A percentile compares a stretch with the other conserved stretches of the same genome.
Evolutionary conservation across 2,113 vertebrate species (phyloP).

Genomic region (Hydrolagus affinis): DNA sequence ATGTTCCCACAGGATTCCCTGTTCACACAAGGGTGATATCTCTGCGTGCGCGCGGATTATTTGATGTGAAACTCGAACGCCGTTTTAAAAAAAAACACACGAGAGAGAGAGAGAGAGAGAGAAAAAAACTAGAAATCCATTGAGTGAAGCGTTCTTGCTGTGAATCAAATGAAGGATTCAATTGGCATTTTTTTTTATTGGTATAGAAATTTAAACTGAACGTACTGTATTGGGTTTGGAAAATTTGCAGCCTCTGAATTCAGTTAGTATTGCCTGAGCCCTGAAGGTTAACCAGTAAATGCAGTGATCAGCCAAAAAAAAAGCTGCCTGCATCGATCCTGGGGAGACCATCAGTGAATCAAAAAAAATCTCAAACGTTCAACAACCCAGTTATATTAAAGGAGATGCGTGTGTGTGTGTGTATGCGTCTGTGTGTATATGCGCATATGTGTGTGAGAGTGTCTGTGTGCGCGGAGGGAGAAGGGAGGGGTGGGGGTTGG

Average conservation of each 20-base stretch:
- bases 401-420: too few species aligned
- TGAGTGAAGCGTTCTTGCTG: background rate
- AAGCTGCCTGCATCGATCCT: constrained; percentile 29
- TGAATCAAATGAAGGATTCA: constrained; percentile 29
- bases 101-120: too few species aligned
- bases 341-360: constrained; percentile 19
- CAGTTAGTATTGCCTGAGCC: constrained; percentile 22
- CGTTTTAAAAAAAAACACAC: too few species aligned
- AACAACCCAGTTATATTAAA: constrained; percentile 23
- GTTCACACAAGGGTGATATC: background rate
- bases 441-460: too few species aligned
- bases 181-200: constrained; percentile 31
- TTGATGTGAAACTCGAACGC: background rate
- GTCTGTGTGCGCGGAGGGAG: too few species aligned
- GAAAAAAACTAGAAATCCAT: constrained; percentile 16
- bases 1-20: background rate
- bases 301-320: constrained; percentile 32
- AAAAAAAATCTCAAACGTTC: constrained; percentile 28
- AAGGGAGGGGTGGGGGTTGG: background rate
- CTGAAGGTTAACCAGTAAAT: constrained; percentile 29
- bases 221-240: constrained; percentile 28
- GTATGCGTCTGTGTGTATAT: too few species aligned
- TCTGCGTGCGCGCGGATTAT: background rate
- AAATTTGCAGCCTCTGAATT: constrained; percentile 30
- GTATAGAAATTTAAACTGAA: constrained; percentile 19